Conservation (phyloP, 2,888 invertebrate genomes). For the Papilio elwesi region DNA sequence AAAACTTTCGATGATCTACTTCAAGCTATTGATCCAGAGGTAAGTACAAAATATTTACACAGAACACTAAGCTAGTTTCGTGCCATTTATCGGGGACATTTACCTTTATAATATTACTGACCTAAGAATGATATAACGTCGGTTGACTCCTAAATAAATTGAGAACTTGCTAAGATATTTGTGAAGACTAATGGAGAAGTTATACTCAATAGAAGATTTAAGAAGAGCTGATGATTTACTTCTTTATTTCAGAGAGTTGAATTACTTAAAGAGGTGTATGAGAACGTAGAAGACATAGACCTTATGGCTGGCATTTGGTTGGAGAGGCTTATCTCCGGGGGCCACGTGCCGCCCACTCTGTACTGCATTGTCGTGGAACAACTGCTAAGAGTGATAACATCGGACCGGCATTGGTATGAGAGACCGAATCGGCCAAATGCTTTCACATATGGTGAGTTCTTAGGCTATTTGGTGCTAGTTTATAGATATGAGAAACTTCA, state of each 20-base stretch:
- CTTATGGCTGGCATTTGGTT: slow-evolving; percentile 94
- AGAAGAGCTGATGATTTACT: not conserved
- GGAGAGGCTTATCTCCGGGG: slow-evolving; percentile 90
- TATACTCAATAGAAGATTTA: not conserved
- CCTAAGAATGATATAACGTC: no score
- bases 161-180: no score
- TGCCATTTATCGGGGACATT: no score
- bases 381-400: slow-evolving; percentile 89
- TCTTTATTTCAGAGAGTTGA: slow-evolving; percentile 58
- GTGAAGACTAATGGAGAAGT: not conserved
- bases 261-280: slow-evolving; percentile 56
- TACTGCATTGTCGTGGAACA: slow-evolving; percentile 95
- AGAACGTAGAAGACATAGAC: slow-evolving; percentile 92
- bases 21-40: slow-evolving; percentile 83
- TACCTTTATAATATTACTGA: no score
- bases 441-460: slow-evolving; percentile 58
- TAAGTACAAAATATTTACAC: slow-evolving; percentile 43
- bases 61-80: no score
- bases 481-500: not conserved
- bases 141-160: no score
- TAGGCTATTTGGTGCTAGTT: not conserved
- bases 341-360: slow-evolving; percentile 94
- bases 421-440: slow-evolving; percentile 61
- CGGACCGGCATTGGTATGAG: slow-evolving; percentile 92
- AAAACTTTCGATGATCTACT: slow-evolving; percentile 88